Base-by-base conservation (phyloP, 1,140 invertebrate species). In the Heliconius melpomene region DNA sequence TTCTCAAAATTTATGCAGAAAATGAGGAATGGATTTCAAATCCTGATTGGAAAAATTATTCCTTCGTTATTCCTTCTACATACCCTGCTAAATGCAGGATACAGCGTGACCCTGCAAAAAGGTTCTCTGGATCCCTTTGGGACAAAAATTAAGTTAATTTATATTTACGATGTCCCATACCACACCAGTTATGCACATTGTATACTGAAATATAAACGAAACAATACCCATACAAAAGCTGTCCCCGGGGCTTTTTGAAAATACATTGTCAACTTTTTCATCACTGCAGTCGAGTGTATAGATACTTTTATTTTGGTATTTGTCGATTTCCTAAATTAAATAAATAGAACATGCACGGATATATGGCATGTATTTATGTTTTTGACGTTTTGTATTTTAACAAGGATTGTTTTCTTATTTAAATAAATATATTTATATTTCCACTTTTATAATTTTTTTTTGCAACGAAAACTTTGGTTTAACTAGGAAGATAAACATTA, bases 241-340 rank as follows among this genome's bases (percentile, higher is more conserved):
- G 8, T 23, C 60, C 60, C 23, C 9, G 23, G 23, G 11, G 60
- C 60, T 66, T 66, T 66, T 66, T 26, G 26, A 16, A 26, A 66
- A 66, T 26, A 66, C 23, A 66, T 29, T 26, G 60, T 66, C 60
- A 66, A 66, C 20, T 66, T 66, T 66, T 66, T 66, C 60, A 16
- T 11, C 23, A 26, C 26, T 26, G 23, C n/a, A 66, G 8, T 5
- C 60, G n/a, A 23, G 40, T 46, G 5, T 46, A 1, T 16, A 16
- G 3, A 60, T 60, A 26, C 9, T 26, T 26, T 9, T 66, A 26
- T 26, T 66, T 66, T 26, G 23, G 60, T 26, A 66, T 66, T 66
- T 66, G 23, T 29, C 11, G 11, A 66, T 66, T 66, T 29, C 3
- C 57, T 66, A 66, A 29, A 66, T 26, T 66, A 26, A 26, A 66